phyloP scores from a whole-genome alignment of 2,797 vertebrate genomes.

The Clarias fuscus region DNA sequence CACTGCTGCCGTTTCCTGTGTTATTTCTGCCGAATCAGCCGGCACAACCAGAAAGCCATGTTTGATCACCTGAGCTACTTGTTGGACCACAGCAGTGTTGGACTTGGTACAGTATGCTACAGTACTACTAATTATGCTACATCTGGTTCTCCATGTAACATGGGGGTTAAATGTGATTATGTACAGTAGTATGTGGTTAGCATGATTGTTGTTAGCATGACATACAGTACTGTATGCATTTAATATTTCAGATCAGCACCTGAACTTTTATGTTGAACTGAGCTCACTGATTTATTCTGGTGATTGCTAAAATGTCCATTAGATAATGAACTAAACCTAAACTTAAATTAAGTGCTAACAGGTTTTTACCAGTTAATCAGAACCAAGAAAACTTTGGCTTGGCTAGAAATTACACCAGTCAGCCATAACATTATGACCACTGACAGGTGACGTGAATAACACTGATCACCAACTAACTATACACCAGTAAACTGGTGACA shows the following conservation, averaged over 20 bases:
- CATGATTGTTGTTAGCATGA: neutral
- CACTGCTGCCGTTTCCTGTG: constrained; percentile 96
- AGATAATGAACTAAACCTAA: neutral
- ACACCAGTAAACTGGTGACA: too few relatives aligned
- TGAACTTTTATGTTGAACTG: neutral
- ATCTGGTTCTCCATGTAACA: neutral
- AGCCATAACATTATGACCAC: too few relatives aligned
- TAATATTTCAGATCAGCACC: neutral
- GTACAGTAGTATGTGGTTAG: too few relatives aligned
- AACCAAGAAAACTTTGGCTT: too few relatives aligned
- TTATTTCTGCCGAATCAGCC: constrained; percentile 78
- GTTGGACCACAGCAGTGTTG: constrained; percentile 93
- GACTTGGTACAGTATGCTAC: constrained; percentile 79
- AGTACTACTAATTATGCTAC: neutral
- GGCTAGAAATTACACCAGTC: too few relatives aligned
- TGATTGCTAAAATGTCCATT: neutral
- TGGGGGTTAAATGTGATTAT: neutral
- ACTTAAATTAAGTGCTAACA: neutral
- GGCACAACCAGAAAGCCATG: constrained; percentile 94
- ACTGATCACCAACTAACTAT: too few relatives aligned
- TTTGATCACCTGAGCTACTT: constrained; percentile 96
- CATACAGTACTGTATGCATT: neutral
- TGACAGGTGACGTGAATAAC: too few relatives aligned
- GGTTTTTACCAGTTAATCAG: neutral
- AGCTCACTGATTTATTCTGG: neutral